These are phyloP conservation scores for Pardalotus punctatus DNA, from an alignment of 2,113 vertebrate genomes.

Conservation along the genomic window DNA sequence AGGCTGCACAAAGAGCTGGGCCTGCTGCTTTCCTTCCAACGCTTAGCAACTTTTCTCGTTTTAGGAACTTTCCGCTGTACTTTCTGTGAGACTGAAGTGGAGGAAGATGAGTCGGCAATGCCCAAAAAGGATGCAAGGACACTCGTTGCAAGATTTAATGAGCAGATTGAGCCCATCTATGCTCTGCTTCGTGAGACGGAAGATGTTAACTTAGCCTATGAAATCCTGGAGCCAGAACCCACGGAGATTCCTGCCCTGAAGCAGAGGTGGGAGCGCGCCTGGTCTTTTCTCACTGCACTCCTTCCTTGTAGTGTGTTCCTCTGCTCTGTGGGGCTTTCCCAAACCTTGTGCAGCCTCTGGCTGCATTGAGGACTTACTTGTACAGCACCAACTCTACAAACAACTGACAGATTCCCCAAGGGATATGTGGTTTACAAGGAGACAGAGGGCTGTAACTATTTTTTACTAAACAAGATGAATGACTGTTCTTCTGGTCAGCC, in stretches of 20 bases:
- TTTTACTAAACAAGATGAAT: background rate
- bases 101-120: slow-evolving; percentile 93
- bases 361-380: background rate
- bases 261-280: slow-evolving; percentile 79
- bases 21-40: background rate
- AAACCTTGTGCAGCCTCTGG: background rate
- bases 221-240: slow-evolving; percentile 94
- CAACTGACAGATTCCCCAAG: background rate
- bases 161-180: slow-evolving; percentile 98
- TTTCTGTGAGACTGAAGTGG: slow-evolving; percentile 95
- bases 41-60: background rate
- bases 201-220: slow-evolving; percentile 91
- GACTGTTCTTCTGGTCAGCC: background rate
- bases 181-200: slow-evolving; percentile 91
- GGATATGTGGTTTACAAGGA: background rate
- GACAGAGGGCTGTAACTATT: background rate
- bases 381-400: background rate
- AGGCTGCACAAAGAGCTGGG: background rate
- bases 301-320: background rate
- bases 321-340: background rate
- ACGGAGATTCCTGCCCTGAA: slow-evolving; percentile 93
- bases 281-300: background rate
- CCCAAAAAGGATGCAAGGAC: slow-evolving; percentile 95
- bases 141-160: slow-evolving; percentile 93
- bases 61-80: slow-evolving; percentile 94